phyloP scores from a whole-genome alignment of 2,797 vertebrate species.

The Xerus rutilus region DNA sequence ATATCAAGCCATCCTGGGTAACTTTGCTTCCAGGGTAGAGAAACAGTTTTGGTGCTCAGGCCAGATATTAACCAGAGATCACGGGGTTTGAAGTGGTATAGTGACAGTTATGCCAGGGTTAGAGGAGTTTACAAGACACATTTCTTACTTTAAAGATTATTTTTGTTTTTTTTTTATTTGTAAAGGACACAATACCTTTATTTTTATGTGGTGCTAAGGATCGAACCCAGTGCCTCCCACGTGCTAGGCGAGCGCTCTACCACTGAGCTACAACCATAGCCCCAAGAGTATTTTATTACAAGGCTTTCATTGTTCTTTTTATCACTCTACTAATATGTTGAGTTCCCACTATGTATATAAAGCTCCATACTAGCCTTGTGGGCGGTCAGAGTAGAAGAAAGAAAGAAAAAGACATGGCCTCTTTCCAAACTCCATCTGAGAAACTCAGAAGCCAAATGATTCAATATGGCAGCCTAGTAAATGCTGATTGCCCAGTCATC shows the following conservation, averaged over 20 bases:
- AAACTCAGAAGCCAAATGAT: background rate
- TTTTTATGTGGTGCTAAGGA: too few relatives aligned
- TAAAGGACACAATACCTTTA: too few relatives aligned
- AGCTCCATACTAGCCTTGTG: background rate
- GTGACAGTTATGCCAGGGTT: background rate
- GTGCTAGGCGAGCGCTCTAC: too few relatives aligned
- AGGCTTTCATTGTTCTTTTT: background rate
- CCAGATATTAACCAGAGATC: background rate
- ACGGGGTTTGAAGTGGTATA: background rate
- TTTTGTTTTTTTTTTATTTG: background rate
- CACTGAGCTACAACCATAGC: too few relatives aligned
- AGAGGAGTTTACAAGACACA: background rate
- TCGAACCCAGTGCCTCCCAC: too few relatives aligned
- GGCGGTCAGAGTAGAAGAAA: background rate
- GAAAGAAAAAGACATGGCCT: background rate
- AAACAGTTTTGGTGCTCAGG: background rate
- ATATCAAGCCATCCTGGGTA: background rate
- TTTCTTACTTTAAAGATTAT: conserved; percentile 27
- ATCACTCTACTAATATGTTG: background rate
- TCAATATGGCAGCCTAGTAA: background rate
- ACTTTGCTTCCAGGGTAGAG: background rate
- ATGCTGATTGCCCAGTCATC: background rate
- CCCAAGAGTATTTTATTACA: background rate
- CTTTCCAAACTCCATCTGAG: background rate
- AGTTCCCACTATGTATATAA: background rate